Base-by-base conservation (phyloP, 2,113 vertebrate species). In the Stictonetta naevosa region DNA sequence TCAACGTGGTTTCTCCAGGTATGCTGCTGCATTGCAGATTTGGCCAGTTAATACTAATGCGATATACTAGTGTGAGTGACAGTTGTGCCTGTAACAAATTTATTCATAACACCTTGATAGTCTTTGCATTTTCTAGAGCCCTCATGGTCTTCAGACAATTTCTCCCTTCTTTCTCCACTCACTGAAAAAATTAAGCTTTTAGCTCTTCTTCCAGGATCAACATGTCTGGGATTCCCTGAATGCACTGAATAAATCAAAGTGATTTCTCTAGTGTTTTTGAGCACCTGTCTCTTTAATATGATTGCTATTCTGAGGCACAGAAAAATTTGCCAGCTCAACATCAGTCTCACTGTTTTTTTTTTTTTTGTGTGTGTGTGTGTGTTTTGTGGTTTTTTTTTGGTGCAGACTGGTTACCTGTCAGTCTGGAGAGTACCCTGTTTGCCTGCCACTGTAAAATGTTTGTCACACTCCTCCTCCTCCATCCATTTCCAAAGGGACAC, bases 221-320 rank as follows among this genome's bases (percentile, higher is more conserved):
- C 88, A 58, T 82, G 74, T 53, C 69, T 94, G 55, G 74, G 81
- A 69, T 89, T 92, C 86, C 90, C 74, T 52, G 66, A 91, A 79
- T 0, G 0, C n/a, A 58, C 26, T 40, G 67, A 91, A 73, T 64
- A 94, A 96, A 87, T 95, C 71, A 79, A 36, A 40, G 8, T 96
- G 88, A 95, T 96, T 92, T 93, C 93, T 92, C 86, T 42, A 87
- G 86, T 46, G 92, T 5, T 86, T 95, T 85, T 53, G 28, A 80
- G 73, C 83, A 86, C 81, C 86, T 94, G 86, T 38, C 62, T 94
- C 95, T 90, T 86, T 92, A 84, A 92, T 92, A 58, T 0, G 3
- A 79, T 85, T 92, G 50, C 63, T 92, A 52, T 86, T 79, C 50
- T 92, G 40, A 79, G 79, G 62, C 77, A 76, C 34, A 31, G 81